Base-by-base conservation (phyloP, 2,888 invertebrate species). In the Desoria tigrina region DNA sequence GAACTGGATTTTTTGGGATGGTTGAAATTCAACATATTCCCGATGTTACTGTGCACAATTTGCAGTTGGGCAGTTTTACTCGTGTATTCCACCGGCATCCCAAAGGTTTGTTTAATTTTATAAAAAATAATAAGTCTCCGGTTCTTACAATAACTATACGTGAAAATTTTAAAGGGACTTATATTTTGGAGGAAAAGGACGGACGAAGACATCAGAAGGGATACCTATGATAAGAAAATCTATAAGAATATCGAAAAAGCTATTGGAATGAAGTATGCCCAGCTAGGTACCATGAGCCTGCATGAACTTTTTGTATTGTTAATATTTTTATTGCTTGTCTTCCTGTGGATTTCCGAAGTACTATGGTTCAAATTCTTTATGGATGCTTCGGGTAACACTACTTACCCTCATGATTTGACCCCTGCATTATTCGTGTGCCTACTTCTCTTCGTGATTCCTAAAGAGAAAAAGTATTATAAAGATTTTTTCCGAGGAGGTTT, bases 311-410 rank as follows among this genome's bases (percentile, higher is more conserved):
- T 84, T 57, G 88, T 91, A 0, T 88, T 89, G 27, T 69, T 85
- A 2, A 82, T 90, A 60, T 96, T 96, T 80, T 79, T 90, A 27
- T 71, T 88, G 9, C 87, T 94, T 3, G 89, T 95, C 16, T 77
- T 89, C 58, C 84, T 95, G 77, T 96, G 94, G 88, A 90, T 95
- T 92, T 77, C 82, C 84, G 0, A 53, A 6, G 14, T n/a, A 23
- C 60, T 61, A 2, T 68, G 68, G 68, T 1, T 42, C 2, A 18
- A 51, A 3, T 61, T 53, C 16, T 64, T 68, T 45, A 61, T 57
- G 26, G 61, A 64, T 61, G 26, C 1, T 2, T 14, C 7, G 65
- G 51, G 66, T 11, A 32, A 32, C 4, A 57, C 58, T 39, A 66
- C 58, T 21, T 70, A 62, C 27, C 60, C 73, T 4, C 66, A 66